phyloP scores from a whole-genome alignment of 1,140 invertebrate species.

The Leptopilina boulardi region DNA sequence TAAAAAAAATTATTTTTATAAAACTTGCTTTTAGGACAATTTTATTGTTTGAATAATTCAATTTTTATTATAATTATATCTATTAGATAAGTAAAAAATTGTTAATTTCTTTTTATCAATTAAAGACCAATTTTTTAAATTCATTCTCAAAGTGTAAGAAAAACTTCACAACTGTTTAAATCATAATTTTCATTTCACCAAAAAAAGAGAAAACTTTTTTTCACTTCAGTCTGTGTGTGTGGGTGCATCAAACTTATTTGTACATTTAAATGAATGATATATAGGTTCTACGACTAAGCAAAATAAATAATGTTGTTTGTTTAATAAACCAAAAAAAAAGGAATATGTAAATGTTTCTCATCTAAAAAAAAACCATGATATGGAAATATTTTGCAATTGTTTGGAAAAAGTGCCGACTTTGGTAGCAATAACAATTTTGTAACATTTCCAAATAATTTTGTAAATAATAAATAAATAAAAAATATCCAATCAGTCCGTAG shows the following conservation, averaged over 20 bases:
- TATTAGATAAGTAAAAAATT: no score
- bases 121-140: no score
- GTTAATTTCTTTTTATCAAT: no score
- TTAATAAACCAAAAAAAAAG: not conserved
- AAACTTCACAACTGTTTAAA: no score
- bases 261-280: not conserved
- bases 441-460: slow-evolving; percentile 69
- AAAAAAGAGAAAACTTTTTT: not conserved
- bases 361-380: not conserved
- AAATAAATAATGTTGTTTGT: slow-evolving; percentile 4
- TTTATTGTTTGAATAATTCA: no score
- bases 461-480: slow-evolving; percentile 69
- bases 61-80: no score
- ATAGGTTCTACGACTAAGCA: slow-evolving; percentile 9
- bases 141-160: no score
- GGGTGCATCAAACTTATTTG: not conserved
- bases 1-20: no score
- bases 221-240: not conserved
- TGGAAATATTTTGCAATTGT: slow-evolving; percentile 56
- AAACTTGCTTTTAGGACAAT: no score
- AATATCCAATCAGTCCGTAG: slow-evolving; percentile 66
- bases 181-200: not conserved
- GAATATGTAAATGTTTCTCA: not conserved
- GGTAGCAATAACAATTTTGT: slow-evolving; percentile 76
- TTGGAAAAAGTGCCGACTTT: slow-evolving; percentile 66